These are phyloP conservation scores for Hesperophylax magnus DNA, from an alignment of 1,140 invertebrate species.

Conservation along the genomic window DNA sequence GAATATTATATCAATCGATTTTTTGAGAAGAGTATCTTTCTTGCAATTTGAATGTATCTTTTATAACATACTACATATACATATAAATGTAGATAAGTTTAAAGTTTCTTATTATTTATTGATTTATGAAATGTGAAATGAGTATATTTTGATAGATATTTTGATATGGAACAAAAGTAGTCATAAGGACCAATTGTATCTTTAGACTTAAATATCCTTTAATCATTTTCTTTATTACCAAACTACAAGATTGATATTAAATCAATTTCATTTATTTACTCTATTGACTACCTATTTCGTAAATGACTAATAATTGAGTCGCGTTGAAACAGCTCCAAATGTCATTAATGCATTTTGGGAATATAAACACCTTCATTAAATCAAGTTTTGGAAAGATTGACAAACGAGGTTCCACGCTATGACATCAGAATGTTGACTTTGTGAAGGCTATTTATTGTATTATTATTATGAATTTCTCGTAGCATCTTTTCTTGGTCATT, in stretches of 20 bases:
- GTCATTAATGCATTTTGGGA: too few species aligned
- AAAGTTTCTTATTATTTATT: conserved; percentile 40
- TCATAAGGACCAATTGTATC: conserved; percentile 51
- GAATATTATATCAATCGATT: conserved; percentile 17
- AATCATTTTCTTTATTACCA: conserved; percentile 14
- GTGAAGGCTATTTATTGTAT: too few species aligned
- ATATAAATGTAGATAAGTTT: conserved; percentile 33
- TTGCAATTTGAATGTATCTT: conserved; percentile 30
- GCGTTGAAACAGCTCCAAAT: too few species aligned
- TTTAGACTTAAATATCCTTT: conserved; percentile 34
- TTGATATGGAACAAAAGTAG: conserved; percentile 48
- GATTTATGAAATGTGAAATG: conserved; percentile 33
- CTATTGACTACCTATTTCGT: too few species aligned
- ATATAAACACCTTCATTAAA: too few species aligned
- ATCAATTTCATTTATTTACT: conserved; percentile 4
- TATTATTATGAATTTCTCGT: too few species aligned
- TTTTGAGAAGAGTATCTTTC: conserved; percentile 27
- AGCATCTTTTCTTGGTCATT: too few species aligned
- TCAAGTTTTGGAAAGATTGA: too few species aligned
- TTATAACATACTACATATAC: conserved; percentile 24
- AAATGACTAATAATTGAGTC: too few species aligned
- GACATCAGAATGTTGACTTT: too few species aligned
- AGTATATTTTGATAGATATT: conserved; percentile 52
- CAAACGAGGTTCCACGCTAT: too few species aligned
- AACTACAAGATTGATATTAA: neutral